Base-by-base conservation (phyloP, 2,113 vertebrate genomes). In the Colistium nudipinnis region DNA sequence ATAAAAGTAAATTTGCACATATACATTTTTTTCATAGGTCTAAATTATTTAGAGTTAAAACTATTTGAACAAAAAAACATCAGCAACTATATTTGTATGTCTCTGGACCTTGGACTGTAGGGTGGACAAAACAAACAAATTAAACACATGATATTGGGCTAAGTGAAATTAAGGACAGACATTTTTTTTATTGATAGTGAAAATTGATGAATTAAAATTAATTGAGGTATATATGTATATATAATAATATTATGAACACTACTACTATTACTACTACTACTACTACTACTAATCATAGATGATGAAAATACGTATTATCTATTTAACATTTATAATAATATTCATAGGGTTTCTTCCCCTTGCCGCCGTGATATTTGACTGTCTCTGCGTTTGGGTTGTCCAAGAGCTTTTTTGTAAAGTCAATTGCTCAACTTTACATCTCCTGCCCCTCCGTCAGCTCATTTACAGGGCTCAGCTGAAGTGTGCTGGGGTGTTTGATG, bases 401-500 rank as follows among this genome's bases (percentile, higher is more conserved):
- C 62, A 76, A 10, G 56, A 75, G 61, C 60, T 68, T 80, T n/a
- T 81, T 80, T 77, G 80, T 65, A 17, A 72, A 86, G 70, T 80
- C 83, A 86, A 87, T 81, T 75, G 74, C 70, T 61, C 87, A 87
- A 88, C 76, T 90, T 91, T 90, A 80, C 83, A 76, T 89, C 67
- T 71, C 56, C 66, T 82, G 76, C 38, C 70, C 80, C 71, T 76
- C 71, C 82, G 83, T 91, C 81, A 62, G 82, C 89, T 90, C 89
- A 90, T 89, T 93, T 91, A 88, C 71, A 80, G 87, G 87, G 85
- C 92, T 88, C 88, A 89, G 90, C 87, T 93, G 87, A 90, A 91
- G 90, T 88, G 89, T 86, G 88, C 80, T 86, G 82, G 87, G 84
- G 78, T 86, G 87, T 88, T 88, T 76, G 86, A 92, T 84, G 91